Evolutionary conservation across 2,797 vertebrate genomes (phyloP), one percentile per base, ranked within the genome.

Genomic region (Platyrinchus mystaceus): DNA sequence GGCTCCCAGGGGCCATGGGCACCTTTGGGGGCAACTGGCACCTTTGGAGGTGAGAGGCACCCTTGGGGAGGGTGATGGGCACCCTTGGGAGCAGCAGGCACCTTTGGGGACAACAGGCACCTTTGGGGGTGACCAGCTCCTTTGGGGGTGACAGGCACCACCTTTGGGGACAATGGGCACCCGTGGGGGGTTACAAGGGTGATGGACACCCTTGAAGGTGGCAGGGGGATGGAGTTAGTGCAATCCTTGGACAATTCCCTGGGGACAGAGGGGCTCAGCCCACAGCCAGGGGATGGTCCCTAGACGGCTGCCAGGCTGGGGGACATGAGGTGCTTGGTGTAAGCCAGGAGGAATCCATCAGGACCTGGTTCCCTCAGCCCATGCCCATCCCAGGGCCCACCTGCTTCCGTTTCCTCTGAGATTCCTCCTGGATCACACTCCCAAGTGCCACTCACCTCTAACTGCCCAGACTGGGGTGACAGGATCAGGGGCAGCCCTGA

Each of bases 391-490:
- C 6, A 2, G 7, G 17, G 41, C 27, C n/a, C 10, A 2, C 2
- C 52, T 17, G 39, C 39, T 30, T 41, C n/a, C 56, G 71, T 73
- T 5, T 1, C 47, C 34, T 2, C 0, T 0, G 30, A n/a, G 66
- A 37, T 26, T 76, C 50, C 87, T 90, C 64, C 76, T 77, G 93
- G 19, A 34, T 52, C 36, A 88, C 69, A 56, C 15, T 23, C 12
- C 17, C 27, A 3, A 7, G 2, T 3, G 32, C 9, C 27, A 2
- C 64, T 8, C 2, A 0, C 32, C 69, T 27, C 60, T 70, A 49
- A 64, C 43, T 14, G 1, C 16, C 0, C 4, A 2, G 2, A 32
- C 62, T 0, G 3, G 59, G 66, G 55, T 7, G 26, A 28, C 0
- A 9, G 62, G 59, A 41, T 27, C 14, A n/a, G 3, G 3, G 49